These are phyloP conservation scores for Lateolabrax maculatus DNA, from an alignment of 2,797 vertebrate species.

Conservation along the genomic window DNA sequence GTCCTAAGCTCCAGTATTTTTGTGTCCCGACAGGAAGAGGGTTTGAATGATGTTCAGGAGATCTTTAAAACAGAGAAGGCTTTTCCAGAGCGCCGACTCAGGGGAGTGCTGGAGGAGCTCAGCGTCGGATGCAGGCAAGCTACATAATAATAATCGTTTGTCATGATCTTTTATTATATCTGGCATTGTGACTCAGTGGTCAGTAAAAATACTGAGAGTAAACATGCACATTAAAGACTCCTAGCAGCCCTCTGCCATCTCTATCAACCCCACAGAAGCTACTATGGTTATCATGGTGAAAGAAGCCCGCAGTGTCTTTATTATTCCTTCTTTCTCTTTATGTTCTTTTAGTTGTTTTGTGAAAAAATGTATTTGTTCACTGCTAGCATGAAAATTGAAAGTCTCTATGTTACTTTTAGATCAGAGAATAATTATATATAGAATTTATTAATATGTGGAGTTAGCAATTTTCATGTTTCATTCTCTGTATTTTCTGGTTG, in stretches of 20 bases:
- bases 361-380: not conserved
- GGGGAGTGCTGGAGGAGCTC: slow-evolving; percentile 95
- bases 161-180: slow-evolving; percentile 19
- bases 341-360: slow-evolving; percentile 5
- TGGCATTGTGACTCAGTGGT: not conserved
- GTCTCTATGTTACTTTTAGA: not conserved
- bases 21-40: slow-evolving; percentile 90
- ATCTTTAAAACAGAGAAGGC: slow-evolving; percentile 97
- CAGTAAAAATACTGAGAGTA: not conserved
- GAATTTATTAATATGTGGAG: not conserved
- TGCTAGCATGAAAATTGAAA: not conserved
- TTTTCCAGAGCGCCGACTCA: slow-evolving; percentile 94
- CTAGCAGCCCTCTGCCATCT: slow-evolving; percentile 12
- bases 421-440: not conserved
- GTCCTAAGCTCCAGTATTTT: not conserved
- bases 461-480: not conserved
- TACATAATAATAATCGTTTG: slow-evolving; percentile 24
- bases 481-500: slow-evolving; percentile 19
- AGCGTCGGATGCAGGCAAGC: slow-evolving; percentile 91
- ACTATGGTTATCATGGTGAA: slow-evolving; percentile 25
- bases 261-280: too few relatives aligned
- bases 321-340: not conserved
- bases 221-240: too few relatives aligned
- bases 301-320: not conserved
- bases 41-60: slow-evolving; percentile 96